Percentiles rank a stretch among this genome's conserved stretches.
phyloP scores from a whole-genome alignment of 2,113 vertebrate species.

The Percopsis transmontana region DNA sequence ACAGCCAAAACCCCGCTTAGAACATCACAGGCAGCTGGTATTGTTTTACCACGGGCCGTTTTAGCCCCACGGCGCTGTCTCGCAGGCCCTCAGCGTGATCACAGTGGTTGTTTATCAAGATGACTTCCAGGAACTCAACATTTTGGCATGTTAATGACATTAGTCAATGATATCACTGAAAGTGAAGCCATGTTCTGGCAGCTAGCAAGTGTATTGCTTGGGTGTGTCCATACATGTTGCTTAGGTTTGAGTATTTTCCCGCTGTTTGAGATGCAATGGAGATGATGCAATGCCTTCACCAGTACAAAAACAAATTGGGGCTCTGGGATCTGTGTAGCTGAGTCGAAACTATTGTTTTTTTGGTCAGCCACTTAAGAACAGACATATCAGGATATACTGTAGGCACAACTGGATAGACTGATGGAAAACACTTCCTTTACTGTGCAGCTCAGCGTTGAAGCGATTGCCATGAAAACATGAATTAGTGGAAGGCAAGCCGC shows the following conservation, averaged over 20 bases:
- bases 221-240: conserved; percentile 32
- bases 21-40: conserved; percentile 66
- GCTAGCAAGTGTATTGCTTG: too few relatives aligned
- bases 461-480: background rate
- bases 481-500: background rate
- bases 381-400: conserved; percentile 43
- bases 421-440: background rate
- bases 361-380: too few relatives aligned
- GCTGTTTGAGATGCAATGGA: conserved; percentile 6
- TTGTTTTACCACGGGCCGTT: conserved; percentile 22
- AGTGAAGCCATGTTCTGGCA: too few relatives aligned
- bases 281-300: conserved; percentile 21
- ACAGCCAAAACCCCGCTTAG: conserved; percentile 53
- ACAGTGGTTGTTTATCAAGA: background rate
- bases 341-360: background rate
- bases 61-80: background rate
- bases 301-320: conserved; percentile 16
- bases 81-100: conserved; percentile 24
- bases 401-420: background rate
- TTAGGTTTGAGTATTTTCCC: background rate
- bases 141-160: background rate
- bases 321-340: too few relatives aligned
- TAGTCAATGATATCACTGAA: background rate
- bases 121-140: conserved; percentile 4
- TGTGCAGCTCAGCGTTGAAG: background rate